Evolutionary conservation across 1,140 invertebrate genomes (phyloP).

Genomic region (Copidosoma floridanum): DNA sequence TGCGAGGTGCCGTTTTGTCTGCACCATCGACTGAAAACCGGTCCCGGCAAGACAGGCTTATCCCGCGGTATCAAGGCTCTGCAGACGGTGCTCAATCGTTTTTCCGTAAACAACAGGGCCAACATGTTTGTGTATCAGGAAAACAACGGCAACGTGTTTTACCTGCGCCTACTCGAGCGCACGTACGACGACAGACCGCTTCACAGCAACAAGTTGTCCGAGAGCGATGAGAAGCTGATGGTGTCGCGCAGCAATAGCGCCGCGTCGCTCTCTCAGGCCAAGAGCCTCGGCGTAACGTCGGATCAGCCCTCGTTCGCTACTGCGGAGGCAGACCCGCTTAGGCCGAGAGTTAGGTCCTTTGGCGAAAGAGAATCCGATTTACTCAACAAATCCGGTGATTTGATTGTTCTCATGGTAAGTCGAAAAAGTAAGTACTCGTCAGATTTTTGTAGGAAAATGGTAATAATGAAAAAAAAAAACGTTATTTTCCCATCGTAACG

Average conservation of each 20-base stretch:
- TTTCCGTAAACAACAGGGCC: slow-evolving; percentile 72
- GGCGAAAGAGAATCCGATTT: slow-evolving; percentile 62
- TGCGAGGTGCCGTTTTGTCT: slow-evolving; percentile 72
- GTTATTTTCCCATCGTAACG: background rate
- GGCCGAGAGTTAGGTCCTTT: slow-evolving; percentile 63
- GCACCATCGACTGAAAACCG: slow-evolving; percentile 72
- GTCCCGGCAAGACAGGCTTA: slow-evolving; percentile 61
- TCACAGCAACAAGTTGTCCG: slow-evolving; percentile 51
- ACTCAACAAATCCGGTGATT: slow-evolving; percentile 56
- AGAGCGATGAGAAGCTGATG: slow-evolving; percentile 52
- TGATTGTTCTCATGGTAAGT: slow-evolving; percentile 63
- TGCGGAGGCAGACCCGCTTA: slow-evolving; percentile 41
- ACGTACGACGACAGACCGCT: slow-evolving; percentile 48
- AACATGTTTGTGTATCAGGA: slow-evolving; percentile 84
- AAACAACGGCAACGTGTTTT: slow-evolving; percentile 69
- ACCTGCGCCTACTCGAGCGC: slow-evolving; percentile 59
- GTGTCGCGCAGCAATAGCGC: slow-evolving; percentile 53
- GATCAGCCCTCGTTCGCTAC: slow-evolving; percentile 35
- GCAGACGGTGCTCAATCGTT: slow-evolving; percentile 67
- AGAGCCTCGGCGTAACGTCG: slow-evolving; percentile 33
- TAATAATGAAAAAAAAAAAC: too few relatives aligned
- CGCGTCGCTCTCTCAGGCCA: slow-evolving; percentile 48
- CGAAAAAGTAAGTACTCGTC: too few relatives aligned
- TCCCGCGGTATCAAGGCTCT: slow-evolving; percentile 67
- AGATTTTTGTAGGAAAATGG: too few relatives aligned